phyloP scores from a whole-genome alignment of 2,797 vertebrate genomes.

The Alcedo quadribrachys region DNA sequence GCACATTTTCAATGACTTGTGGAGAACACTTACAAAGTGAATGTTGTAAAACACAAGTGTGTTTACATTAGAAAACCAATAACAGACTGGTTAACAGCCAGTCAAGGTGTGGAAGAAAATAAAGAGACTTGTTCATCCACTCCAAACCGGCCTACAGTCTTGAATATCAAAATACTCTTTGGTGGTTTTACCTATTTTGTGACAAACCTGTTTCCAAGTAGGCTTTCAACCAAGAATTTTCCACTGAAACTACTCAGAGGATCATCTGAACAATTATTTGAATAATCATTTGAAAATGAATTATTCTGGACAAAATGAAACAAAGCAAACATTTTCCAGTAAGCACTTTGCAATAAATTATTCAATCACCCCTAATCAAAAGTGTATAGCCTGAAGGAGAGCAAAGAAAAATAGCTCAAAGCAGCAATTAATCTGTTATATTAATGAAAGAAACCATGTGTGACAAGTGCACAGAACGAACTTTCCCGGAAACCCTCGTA shows the following conservation, averaged over 20 bases:
- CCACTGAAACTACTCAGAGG: not conserved
- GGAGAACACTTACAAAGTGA: conserved; percentile 54
- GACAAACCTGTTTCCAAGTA: not conserved
- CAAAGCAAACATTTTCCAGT: not conserved
- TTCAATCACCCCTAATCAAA: conserved; percentile 16
- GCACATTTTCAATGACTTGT: conserved; percentile 57
- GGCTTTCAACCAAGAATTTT: not conserved
- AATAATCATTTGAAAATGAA: not conserved
- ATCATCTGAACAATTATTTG: not conserved
- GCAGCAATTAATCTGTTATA: not conserved
- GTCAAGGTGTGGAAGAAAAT: not conserved
- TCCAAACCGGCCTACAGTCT: not conserved
- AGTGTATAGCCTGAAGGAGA: not conserved
- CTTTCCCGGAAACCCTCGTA: not conserved
- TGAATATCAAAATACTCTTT: not conserved
- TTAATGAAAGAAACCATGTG: not conserved
- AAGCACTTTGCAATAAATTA: conserved; percentile 10
- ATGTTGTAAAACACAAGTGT: conserved; percentile 61
- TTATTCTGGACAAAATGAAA: not conserved
- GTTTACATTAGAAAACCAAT: conserved; percentile 46
- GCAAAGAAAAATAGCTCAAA: not conserved
- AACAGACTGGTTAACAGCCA: conserved; percentile 45
- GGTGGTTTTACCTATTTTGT: not conserved
- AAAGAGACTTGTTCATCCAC: conserved; percentile 15
- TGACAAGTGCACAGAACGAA: not conserved